Evolutionary conservation across 1,140 invertebrate species (phyloP), one percentile per base, ranked within the genome.

Genomic region (Drosophila paulistorum): DNA sequence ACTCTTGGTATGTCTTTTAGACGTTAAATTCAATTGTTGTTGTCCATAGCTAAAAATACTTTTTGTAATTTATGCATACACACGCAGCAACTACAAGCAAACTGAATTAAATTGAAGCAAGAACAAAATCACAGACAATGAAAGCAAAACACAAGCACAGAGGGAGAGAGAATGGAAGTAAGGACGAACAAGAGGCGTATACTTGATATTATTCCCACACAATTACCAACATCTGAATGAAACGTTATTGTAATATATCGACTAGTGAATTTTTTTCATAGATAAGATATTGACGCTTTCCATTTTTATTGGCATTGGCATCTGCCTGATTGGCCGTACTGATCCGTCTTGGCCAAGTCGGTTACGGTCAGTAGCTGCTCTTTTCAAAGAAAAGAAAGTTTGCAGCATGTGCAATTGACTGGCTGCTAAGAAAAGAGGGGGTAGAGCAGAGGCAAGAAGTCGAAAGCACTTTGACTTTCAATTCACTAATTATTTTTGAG

Each of bases 1-100:
- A 51, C 83, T 81, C 81, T 71, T 68, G 74, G 75, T 79, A 86
- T 78, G 74, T 30, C 82, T 82, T 79, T 87, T 87, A 79, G 72
- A 75, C 76, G 87, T 82, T 87, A 65, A 82, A 87, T 74, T 72
- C 74, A 86, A 86, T 75, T 81, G 68, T 72, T 68, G 51, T 68
- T 61, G 23, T 20, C 55, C 37, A 39, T 11, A 33, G 41, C 61
- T 48, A 51, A 51, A 51, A 41, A 61, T 39, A 39, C 37, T 61
- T 42, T 51, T 61, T 42, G 39, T 87, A 87, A 85, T 85, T 85
- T 87, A 87, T 85, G 82, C 82, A 76, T 60, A 78, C 65, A 70
- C 82, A 85, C 83, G 83, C 78, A 59, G 39, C 59, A 60, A 68
- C 73, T 69, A 76, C 74, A 51, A 23, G 45, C 17, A 51, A 51